phyloP scores from a whole-genome alignment of 2,888 invertebrate genomes.

The Melipona beecheii region DNA sequence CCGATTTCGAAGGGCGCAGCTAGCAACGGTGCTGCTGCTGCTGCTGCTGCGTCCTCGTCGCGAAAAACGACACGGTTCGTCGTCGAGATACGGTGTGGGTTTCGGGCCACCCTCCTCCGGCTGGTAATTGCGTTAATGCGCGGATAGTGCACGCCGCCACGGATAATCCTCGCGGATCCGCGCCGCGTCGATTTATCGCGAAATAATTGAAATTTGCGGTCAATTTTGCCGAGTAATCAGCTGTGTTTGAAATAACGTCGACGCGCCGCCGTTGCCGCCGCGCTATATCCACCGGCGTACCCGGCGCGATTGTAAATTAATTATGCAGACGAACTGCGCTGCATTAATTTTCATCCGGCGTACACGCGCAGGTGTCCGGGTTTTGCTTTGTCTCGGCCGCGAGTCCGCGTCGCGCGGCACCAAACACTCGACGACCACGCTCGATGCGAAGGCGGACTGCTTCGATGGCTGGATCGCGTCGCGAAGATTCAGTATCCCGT shows the following conservation, averaged over 20 bases:
- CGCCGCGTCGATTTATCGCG: constrained; percentile 74
- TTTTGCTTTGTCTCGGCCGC: not conserved
- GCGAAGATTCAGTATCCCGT: constrained; percentile 4
- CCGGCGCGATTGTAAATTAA: constrained; percentile 76
- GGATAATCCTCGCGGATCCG: constrained; percentile 61
- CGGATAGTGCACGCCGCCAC: constrained; percentile 68
- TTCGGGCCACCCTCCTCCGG: not conserved
- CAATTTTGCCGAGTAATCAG: constrained; percentile 80
- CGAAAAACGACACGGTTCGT: constrained; percentile 73
- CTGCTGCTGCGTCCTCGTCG: not conserved
- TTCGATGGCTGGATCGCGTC: not conserved
- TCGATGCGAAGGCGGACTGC: not conserved
- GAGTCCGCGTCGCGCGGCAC: not conserved
- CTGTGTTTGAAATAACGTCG: constrained; percentile 80
- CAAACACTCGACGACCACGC: not conserved
- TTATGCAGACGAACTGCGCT: constrained; percentile 79
- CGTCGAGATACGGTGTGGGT: constrained; percentile 18
- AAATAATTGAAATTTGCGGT: constrained; percentile 82
- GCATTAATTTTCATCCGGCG: constrained; percentile 77
- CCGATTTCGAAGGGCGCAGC: constrained; percentile 43
- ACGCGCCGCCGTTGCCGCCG: constrained; percentile 62
- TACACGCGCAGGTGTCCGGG: constrained; percentile 28
- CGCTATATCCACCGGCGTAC: constrained; percentile 20
- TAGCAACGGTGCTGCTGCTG: not conserved
- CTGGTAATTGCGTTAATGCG: constrained; percentile 71